Percentiles rank a stretch among this genome's conserved stretches.
Conservation (phyloP, 2,113 vertebrate genomes). For the Rostratula benghalensis region DNA sequence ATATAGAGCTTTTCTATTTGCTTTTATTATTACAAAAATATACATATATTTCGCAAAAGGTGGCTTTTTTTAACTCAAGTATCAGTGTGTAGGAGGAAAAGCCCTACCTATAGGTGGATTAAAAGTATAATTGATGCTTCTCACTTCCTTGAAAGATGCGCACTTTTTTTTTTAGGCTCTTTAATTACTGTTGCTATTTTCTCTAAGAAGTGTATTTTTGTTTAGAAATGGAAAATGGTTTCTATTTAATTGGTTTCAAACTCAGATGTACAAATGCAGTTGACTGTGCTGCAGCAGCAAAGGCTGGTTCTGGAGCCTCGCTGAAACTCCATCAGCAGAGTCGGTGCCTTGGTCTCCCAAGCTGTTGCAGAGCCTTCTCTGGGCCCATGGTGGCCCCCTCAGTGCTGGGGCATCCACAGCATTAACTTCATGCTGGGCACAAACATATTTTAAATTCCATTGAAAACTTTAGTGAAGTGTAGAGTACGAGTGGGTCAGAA, state of each 20-base stretch:
- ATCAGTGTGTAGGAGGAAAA: background rate
- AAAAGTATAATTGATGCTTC: background rate
- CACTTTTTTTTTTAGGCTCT: background rate
- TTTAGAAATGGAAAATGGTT: background rate
- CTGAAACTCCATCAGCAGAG: background rate
- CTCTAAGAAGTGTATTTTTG: background rate
- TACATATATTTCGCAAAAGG: background rate
- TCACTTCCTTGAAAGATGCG: background rate
- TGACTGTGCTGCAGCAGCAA: background rate
- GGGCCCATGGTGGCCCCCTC: fast-evolving
- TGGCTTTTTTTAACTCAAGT: background rate
- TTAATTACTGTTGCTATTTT: background rate
- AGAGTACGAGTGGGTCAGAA: background rate
- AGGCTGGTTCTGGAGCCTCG: background rate
- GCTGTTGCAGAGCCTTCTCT: fast-evolving
- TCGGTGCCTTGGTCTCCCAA: fast-evolving
- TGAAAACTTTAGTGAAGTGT: background rate
- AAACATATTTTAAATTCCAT: fast-evolving
- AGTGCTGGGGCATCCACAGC: fast-evolving
- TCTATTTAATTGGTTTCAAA: background rate
- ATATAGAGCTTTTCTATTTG: background rate
- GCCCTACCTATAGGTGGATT: background rate
- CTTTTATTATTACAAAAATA: background rate
- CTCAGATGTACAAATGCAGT: no score
- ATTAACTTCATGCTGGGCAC: background rate